Percentiles rank a stretch among this genome's conserved stretches.
These are phyloP conservation scores for Ornithoptera alexandrae DNA, from an alignment of 2,888 invertebrate genomes.

Conservation along the genomic window DNA sequence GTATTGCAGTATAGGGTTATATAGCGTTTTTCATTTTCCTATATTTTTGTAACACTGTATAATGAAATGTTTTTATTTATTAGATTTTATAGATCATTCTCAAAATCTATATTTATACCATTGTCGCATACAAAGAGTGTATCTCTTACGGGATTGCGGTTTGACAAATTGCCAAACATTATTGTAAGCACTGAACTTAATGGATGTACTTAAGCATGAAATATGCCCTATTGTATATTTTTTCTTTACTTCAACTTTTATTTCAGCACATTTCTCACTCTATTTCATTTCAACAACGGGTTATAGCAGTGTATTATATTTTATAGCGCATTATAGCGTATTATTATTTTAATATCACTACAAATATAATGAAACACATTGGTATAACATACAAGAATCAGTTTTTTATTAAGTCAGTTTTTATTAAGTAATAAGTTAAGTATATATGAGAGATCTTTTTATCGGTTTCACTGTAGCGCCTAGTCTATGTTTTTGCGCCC, in stretches of 20 bases:
- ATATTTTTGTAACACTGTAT: neutral
- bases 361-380: too few relatives aligned
- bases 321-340: too few relatives aligned
- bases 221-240: slow-evolving; percentile 31
- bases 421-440: too few relatives aligned
- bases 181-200: slow-evolving; percentile 76
- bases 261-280: neutral
- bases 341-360: too few relatives aligned
- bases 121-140: slow-evolving; percentile 68
- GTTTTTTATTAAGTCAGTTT: too few relatives aligned
- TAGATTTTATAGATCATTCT: slow-evolving; percentile 29
- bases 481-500: too few relatives aligned
- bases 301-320: too few relatives aligned
- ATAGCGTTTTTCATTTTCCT: neutral
- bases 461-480: too few relatives aligned
- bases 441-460: too few relatives aligned
- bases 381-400: too few relatives aligned
- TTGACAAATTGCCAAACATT: slow-evolving; percentile 79
- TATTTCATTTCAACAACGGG: neutral
- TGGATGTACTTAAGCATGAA: slow-evolving; percentile 68
- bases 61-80: neutral
- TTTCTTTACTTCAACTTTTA: slow-evolving; percentile 18
- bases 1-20: too few relatives aligned
- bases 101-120: slow-evolving; percentile 64
- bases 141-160: slow-evolving; percentile 79